A percentile compares a stretch with the other conserved stretches of the same genome.
Evolutionary conservation across 2,888 invertebrate genomes (phyloP).

Genomic region (Calliphora vomitoria): DNA sequence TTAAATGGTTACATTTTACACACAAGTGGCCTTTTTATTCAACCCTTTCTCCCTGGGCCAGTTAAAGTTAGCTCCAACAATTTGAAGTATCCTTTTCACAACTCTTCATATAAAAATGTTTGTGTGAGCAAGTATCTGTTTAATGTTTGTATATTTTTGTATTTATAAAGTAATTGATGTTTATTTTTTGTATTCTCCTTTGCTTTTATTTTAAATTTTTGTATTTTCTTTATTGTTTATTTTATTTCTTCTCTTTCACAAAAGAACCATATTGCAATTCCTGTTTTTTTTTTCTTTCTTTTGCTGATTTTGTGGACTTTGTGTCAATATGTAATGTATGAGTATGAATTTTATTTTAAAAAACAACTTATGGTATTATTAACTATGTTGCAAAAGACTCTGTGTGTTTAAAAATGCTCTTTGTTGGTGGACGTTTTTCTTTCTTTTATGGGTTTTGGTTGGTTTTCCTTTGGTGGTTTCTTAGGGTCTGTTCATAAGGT

Average conservation of each 20-base stretch:
- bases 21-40: neutral
- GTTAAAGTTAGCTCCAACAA: neutral
- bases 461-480: conserved; percentile 45
- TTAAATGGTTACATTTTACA: conserved; percentile 46
- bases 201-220: neutral
- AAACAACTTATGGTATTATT: conserved; percentile 35
- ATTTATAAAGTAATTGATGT: conserved; percentile 58
- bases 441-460: neutral
- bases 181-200: conserved; percentile 31
- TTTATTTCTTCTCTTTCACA: neutral
- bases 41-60: neutral
- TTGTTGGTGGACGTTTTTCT: neutral
- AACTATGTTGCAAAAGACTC: conserved; percentile 19
- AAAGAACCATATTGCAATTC: neutral
- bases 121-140: neutral
- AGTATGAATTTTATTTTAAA: neutral
- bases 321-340: conserved; percentile 29
- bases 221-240: neutral
- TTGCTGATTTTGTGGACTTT: conserved; percentile 11
- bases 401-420: neutral
- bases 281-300: neutral
- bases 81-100: neutral
- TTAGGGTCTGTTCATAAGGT: conserved; percentile 13
- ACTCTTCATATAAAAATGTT: neutral
- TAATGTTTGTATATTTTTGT: conserved; percentile 16